Evolutionary conservation across 2,888 invertebrate genomes (phyloP), one percentile per base, ranked within the genome.

Genomic region (Limulus polyphemus): DNA sequence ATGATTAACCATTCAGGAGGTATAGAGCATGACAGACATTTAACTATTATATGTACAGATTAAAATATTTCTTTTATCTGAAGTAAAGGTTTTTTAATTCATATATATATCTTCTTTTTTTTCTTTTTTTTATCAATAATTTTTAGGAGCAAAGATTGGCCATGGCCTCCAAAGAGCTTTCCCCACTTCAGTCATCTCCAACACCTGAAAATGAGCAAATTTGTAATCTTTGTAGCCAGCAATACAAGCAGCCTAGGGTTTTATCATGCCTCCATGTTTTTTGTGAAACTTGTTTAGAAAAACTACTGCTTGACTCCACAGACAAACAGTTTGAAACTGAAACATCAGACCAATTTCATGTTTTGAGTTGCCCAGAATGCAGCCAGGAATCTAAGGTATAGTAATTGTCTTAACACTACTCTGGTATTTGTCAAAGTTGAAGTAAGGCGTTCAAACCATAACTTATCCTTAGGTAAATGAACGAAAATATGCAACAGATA

Each of bases 231-330:
- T 67, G 67, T 48, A 59, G 59, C 47, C 47, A 57, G 16, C 58
- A 61, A 52, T 65, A 62, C 58, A 60, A 63, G 17, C 64, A 65
- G 50, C 94, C 95, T 64, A 84, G 91, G 70, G 85, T 95, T 68
- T 82, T 97, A 74, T 85, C 88, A 72, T 97, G 95, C 79, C 84
- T 97, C 75, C 95, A 97, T 80, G 90, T 90, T 59, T 94, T 92
- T 80, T 97, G 95, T 79, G 90, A 92, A 79, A 83, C 84, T 70
- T 97, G 95, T 78, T 82, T 97, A 73, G 86, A 87, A 75, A 88
- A 88, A 75, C 81, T 87, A 73, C 80, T 88, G 73, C 57, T 64
- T 49, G 66, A 69, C 65, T 62, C 62, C 46, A 16, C 85, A 75
- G 83, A 81, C 65, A 84, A 84, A 54, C 85, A 86, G 76, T 80